Conservation (phyloP, 2,113 vertebrate genomes). For the Mellivora capensis region DNA sequence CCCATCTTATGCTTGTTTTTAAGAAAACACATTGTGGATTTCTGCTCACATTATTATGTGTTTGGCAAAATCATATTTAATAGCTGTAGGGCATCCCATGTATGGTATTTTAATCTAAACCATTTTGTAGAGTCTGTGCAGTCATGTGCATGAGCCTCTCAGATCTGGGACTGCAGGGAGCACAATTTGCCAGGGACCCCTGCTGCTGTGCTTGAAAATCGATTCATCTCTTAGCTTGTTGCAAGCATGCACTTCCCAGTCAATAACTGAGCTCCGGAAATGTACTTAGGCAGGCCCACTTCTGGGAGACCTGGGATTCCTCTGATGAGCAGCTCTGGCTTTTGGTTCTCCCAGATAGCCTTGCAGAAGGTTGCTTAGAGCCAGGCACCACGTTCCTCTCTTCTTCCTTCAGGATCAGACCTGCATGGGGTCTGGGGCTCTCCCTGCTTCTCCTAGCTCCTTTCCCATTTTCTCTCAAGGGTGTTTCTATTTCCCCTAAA, state of each 20-base stretch:
- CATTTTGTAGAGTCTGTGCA: background rate
- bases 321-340: background rate
- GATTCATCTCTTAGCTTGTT: background rate
- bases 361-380: background rate
- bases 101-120: background rate
- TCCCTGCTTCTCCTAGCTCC: background rate
- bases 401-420: background rate
- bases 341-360: background rate
- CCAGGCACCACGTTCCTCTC: background rate
- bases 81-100: background rate
- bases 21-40: background rate
- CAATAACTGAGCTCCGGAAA: background rate
- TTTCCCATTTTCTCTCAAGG: background rate
- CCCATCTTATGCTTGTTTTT: background rate
- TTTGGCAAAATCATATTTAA: slow-evolving; percentile 6
- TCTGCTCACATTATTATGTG: background rate
- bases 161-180: background rate
- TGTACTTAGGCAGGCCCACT: background rate
- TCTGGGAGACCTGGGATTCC: background rate
- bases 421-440: background rate
- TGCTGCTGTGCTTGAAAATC: background rate
- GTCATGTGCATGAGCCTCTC: background rate
- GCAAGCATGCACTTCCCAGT: background rate
- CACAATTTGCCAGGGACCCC: background rate
- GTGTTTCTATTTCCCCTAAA: background rate